phyloP scores from a whole-genome alignment of 1,140 invertebrate species.

The Paracyclopina nana region DNA sequence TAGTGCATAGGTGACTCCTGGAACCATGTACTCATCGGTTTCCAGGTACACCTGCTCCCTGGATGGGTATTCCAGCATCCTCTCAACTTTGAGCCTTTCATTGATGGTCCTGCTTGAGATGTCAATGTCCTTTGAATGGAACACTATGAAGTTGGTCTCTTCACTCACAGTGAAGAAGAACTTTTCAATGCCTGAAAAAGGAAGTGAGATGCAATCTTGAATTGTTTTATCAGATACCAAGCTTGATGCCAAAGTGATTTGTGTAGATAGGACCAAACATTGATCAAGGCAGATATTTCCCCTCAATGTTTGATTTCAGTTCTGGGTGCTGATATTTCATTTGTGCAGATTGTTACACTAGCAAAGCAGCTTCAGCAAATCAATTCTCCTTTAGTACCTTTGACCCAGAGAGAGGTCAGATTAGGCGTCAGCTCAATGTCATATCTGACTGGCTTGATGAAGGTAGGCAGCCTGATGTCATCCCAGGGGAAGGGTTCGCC shows the following conservation, averaged over 20 bases:
- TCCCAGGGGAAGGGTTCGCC: constrained; percentile 70
- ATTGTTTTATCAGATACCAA: too few species aligned
- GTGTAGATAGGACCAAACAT: too few species aligned
- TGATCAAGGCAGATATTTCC: too few species aligned
- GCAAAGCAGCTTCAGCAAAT: too few species aligned
- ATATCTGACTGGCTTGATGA: constrained; percentile 59
- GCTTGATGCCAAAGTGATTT: too few species aligned
- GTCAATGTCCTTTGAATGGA: constrained; percentile 72
- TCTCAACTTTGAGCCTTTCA: constrained; percentile 2
- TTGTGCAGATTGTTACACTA: too few species aligned
- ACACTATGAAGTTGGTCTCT: constrained; percentile 67
- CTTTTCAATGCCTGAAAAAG: constrained; percentile 28
- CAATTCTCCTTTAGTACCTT: too few species aligned
- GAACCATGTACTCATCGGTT: constrained; percentile 38
- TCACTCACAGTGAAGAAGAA: constrained; percentile 39
- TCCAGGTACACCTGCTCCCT: constrained; percentile 46
- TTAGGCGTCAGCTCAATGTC: constrained; percentile 81
- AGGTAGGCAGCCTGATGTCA: constrained; percentile 53
- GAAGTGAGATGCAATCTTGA: too few species aligned
- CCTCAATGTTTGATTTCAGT: too few species aligned
- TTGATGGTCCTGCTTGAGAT: constrained; percentile 44
- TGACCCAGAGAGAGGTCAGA: constrained; percentile 42
- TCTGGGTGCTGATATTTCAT: too few species aligned
- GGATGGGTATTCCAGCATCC: constrained; percentile 20
- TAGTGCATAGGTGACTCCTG: constrained; percentile 59